Evolutionary conservation across 2,797 vertebrate genomes (phyloP).

Genomic region (Trematomus bernacchii): DNA sequence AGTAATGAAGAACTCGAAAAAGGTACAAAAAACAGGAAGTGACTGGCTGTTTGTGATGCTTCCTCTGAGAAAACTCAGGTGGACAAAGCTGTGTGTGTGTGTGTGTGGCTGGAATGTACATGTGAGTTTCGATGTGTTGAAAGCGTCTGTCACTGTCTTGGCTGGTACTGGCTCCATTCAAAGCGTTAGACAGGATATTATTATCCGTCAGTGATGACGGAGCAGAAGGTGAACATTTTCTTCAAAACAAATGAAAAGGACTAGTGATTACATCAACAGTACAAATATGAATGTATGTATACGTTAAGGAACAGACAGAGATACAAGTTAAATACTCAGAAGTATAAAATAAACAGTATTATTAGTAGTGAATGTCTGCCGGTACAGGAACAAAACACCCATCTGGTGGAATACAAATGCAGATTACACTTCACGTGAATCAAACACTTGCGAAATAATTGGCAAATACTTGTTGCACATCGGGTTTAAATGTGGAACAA

Average conservation of each 20-base stretch:
- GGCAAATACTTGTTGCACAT: not conserved
- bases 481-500: not conserved
- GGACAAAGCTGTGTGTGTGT: slow-evolving; percentile 22
- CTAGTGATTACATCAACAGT: not conserved
- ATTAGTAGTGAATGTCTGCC: slow-evolving; percentile 3
- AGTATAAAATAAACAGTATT: not conserved
- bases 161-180: slow-evolving; percentile 44
- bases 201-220: slow-evolving; percentile 39
- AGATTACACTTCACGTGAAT: not conserved
- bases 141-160: slow-evolving; percentile 36
- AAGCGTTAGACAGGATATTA: slow-evolving; percentile 42
- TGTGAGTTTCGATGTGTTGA: slow-evolving; percentile 50
- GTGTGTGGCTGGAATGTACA: slow-evolving; percentile 49
- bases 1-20: slow-evolving; percentile 64
- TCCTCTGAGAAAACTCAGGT: slow-evolving; percentile 52
- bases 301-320: not conserved
- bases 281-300: not conserved
- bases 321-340: slow-evolving; percentile 9
- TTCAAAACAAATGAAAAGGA: slow-evolving; percentile 4
- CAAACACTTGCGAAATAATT: not conserved
- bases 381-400: slow-evolving; percentile 2
- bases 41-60: slow-evolving; percentile 56
- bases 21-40: slow-evolving; percentile 79
- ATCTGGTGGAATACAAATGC: slow-evolving; percentile 2
- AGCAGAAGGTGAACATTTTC: slow-evolving; percentile 25